Evolutionary conservation across 1,140 invertebrate genomes (phyloP).

Genomic region (Ruditapes philippinarum): DNA sequence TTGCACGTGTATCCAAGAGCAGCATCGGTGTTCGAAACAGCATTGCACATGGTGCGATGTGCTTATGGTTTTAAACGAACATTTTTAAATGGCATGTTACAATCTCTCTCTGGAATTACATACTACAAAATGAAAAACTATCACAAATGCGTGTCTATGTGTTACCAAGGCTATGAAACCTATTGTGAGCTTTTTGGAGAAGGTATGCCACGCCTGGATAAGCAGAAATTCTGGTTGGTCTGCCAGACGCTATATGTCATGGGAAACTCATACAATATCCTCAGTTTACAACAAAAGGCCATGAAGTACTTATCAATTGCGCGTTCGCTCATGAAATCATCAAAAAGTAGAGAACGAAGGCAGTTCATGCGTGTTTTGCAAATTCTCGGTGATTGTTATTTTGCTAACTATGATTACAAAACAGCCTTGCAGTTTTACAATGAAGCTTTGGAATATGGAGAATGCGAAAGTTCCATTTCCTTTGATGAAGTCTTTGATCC

Average conservation of each 20-base stretch:
- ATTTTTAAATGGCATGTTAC: slow-evolving; percentile 81
- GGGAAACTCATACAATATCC: slow-evolving; percentile 84
- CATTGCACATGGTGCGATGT: slow-evolving; percentile 80
- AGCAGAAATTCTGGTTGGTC: slow-evolving; percentile 83
- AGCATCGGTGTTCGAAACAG: slow-evolving; percentile 81
- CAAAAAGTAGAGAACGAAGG: slow-evolving; percentile 77
- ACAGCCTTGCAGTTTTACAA: slow-evolving; percentile 83
- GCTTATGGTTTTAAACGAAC: slow-evolving; percentile 79
- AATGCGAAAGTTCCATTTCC: slow-evolving; percentile 77
- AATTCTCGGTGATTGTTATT: slow-evolving; percentile 84
- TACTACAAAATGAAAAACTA: slow-evolving; percentile 85
- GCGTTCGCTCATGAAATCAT: slow-evolving; percentile 80
- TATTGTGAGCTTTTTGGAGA: slow-evolving; percentile 82
- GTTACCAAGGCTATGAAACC: slow-evolving; percentile 83
- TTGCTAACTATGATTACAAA: slow-evolving; percentile 85
- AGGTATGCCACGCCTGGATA: slow-evolving; percentile 77
- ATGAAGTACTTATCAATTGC: slow-evolving; percentile 83
- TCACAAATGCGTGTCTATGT: slow-evolving; percentile 84
- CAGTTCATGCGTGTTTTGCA: slow-evolving; percentile 84
- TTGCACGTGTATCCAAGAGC: slow-evolving; percentile 83
- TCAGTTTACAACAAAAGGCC: slow-evolving; percentile 82
- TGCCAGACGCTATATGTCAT: slow-evolving; percentile 84
- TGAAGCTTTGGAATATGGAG: slow-evolving; percentile 82
- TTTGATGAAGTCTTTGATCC: slow-evolving; percentile 80
- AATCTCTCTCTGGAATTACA: slow-evolving; percentile 83